Conservation (phyloP, 2,888 invertebrate genomes). For the Philereme vetulata region DNA sequence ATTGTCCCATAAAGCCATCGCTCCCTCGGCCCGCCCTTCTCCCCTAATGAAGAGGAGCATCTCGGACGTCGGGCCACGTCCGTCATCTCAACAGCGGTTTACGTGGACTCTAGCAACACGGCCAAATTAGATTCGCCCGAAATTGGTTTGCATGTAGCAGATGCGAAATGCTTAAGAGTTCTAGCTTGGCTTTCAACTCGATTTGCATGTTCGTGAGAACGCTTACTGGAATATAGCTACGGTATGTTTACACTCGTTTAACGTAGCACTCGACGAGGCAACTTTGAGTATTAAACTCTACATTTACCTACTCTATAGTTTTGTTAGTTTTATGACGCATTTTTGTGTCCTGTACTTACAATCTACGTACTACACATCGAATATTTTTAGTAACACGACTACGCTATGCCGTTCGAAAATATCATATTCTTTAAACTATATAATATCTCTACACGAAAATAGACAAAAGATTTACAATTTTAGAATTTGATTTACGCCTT, state of each 20-base stretch:
- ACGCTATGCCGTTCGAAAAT: too few relatives aligned
- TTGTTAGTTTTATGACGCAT: conserved; percentile 15
- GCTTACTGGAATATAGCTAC: conserved; percentile 22
- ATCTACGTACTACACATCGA: too few relatives aligned
- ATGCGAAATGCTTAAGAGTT: conserved; percentile 44
- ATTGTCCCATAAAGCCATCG: conserved; percentile 81
- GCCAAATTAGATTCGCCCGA: conserved; percentile 70
- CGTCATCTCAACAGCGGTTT: conserved; percentile 76
- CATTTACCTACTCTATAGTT: conserved; percentile 7
- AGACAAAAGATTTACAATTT: too few relatives aligned
- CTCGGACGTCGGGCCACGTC: conserved; percentile 68
- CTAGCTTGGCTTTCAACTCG: conserved; percentile 38
- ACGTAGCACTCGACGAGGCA: conserved; percentile 21
- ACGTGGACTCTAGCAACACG: conserved; percentile 61
- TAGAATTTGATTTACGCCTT: too few relatives aligned
- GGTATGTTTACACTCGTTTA: conserved; percentile 26
- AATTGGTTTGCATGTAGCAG: conserved; percentile 65
- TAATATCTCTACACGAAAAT: too few relatives aligned
- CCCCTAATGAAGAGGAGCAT: conserved; percentile 79
- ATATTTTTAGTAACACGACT: too few relatives aligned
- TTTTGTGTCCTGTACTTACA: not conserved
- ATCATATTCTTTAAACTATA: too few relatives aligned
- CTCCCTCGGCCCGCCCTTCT: conserved; percentile 49
- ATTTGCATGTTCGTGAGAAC: conserved; percentile 42
- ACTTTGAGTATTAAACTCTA: conserved; percentile 19